phyloP scores from a whole-genome alignment of 2,113 vertebrate species.

The Calidris pugnax region DNA sequence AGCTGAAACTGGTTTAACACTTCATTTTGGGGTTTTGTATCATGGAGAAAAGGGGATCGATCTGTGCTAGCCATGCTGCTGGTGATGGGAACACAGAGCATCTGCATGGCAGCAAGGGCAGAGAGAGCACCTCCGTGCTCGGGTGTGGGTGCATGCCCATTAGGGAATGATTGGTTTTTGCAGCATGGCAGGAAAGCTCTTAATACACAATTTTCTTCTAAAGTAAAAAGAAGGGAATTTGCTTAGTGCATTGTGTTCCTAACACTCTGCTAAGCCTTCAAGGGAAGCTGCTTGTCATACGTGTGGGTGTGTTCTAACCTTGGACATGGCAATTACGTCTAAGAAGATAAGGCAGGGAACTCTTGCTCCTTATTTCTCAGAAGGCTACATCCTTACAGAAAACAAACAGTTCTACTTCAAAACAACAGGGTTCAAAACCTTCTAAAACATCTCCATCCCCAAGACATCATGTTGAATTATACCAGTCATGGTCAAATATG shows the following conservation, averaged over 20 bases:
- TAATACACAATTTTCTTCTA: neutral
- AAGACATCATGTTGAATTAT: neutral
- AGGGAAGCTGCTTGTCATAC: neutral
- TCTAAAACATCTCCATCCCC: neutral
- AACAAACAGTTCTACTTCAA: neutral
- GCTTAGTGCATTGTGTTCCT: neutral
- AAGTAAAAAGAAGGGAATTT: neutral
- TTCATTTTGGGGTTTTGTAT: neutral
- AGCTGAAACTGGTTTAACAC: neutral
- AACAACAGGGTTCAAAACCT: neutral
- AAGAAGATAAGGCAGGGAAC: neutral
- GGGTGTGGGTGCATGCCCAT: rapidly evolving
- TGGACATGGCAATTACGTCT: neutral
- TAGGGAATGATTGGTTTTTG: neutral
- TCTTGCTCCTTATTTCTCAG: neutral
- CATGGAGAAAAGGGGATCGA: neutral
- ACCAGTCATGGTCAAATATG: neutral
- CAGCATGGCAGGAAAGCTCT: neutral
- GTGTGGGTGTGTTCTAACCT: neutral
- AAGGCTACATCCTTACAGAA: neutral
- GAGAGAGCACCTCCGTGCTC: neutral
- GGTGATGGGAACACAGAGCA: neutral
- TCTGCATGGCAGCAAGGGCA: neutral
- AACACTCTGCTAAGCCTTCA: neutral
- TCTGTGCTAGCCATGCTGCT: neutral